These are phyloP conservation scores for Palaemon carinicauda DNA, from an alignment of 1,140 invertebrate species.

Conservation along the genomic window DNA sequence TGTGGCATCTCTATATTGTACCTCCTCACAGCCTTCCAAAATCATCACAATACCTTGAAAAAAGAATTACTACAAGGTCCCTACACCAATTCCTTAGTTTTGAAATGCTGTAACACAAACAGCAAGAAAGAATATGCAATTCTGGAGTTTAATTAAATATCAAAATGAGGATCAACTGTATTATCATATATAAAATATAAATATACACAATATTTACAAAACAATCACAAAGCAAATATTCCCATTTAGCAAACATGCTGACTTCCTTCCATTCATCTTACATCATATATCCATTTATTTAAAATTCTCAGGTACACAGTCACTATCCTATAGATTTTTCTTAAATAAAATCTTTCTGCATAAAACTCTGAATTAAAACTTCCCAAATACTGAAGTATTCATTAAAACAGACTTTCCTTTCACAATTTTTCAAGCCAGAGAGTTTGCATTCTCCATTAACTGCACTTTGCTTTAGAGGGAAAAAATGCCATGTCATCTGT, in stretches of 20 bases:
- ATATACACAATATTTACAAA: slow-evolving; percentile 56
- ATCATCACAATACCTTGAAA: no score
- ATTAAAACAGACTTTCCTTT: no score
- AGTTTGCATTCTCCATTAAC: no score
- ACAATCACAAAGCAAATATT: slow-evolving; percentile 38
- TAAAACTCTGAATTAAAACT: background rate
- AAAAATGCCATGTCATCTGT: background rate
- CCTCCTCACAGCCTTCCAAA: no score
- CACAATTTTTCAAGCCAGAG: no score
- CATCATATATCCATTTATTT: no score
- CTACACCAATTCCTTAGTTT: no score
- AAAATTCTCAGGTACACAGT: background rate
- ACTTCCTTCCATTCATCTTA: background rate
- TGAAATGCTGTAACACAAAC: background rate
- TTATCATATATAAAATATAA: slow-evolving; percentile 57
- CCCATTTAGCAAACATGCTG: background rate
- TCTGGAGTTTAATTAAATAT: background rate
- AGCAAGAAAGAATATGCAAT: background rate
- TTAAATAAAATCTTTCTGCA: background rate
- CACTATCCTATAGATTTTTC: background rate
- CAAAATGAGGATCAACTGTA: slow-evolving; percentile 44
- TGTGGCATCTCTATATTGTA: background rate
- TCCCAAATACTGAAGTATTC: no score
- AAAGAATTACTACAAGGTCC: no score
- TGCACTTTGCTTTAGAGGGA: background rate